These are phyloP conservation scores for Odontamblyopus lacepedii DNA, from an alignment of 2,797 vertebrate genomes.

Conservation along the genomic window DNA sequence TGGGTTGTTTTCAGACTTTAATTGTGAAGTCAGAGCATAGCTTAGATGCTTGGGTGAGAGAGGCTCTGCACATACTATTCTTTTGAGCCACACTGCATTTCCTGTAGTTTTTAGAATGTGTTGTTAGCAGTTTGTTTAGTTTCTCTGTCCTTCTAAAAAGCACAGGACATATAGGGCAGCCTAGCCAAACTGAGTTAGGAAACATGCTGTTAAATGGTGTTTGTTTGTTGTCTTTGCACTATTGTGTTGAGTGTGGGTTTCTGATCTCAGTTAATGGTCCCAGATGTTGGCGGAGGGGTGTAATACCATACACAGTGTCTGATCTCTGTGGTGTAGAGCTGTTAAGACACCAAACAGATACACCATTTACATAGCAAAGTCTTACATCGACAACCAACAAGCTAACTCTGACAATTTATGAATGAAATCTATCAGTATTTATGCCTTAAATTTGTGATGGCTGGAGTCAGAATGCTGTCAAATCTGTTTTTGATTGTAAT, in stretches of 20 bases:
- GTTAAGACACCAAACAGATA: constrained; percentile 55
- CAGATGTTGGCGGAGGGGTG: constrained; percentile 71
- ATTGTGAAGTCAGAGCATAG: not conserved
- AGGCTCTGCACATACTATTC: not conserved
- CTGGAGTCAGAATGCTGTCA: not conserved
- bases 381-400: not conserved
- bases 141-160: not conserved
- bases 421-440: not conserved
- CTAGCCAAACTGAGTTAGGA: constrained; percentile 29
- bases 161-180: not conserved
- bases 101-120: not conserved
- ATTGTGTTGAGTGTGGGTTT: constrained; percentile 62
- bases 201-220: constrained; percentile 43
- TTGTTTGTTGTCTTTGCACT: constrained; percentile 62
- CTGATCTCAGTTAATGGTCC: constrained; percentile 64
- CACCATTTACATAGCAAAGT: not conserved
- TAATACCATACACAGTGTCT: constrained; percentile 53
- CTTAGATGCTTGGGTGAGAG: not conserved
- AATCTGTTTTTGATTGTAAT: not conserved
- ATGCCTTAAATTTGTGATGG: not conserved
- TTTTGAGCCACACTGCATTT: not conserved
- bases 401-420: not conserved
- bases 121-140: not conserved
- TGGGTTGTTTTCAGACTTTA: not conserved
- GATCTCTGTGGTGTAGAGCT: constrained; percentile 49